These are phyloP conservation scores for Sebastes vulpes DNA, from an alignment of 2,797 vertebrate genomes.

Conservation along the genomic window DNA sequence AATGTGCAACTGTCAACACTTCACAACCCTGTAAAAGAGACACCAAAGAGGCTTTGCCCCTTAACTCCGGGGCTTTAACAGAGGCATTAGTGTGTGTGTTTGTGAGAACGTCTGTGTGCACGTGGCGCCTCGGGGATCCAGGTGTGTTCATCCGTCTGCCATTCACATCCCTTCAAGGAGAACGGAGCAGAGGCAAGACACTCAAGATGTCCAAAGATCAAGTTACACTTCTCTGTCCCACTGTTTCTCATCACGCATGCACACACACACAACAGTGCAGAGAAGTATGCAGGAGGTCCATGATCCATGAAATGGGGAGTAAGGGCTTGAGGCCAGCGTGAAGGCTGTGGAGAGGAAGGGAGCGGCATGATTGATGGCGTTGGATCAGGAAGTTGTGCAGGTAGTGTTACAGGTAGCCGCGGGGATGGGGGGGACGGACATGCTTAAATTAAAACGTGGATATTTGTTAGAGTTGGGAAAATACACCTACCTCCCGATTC, in stretches of 20 bases:
- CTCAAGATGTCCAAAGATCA: conserved; percentile 68
- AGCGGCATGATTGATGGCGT: conserved; percentile 75
- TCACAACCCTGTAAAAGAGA: conserved; percentile 54
- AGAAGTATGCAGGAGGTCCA: conserved; percentile 68
- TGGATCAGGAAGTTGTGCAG: conserved; percentile 61
- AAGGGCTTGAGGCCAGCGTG: conserved; percentile 69
- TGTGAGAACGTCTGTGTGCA: not conserved
- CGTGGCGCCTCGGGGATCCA: conserved; percentile 55
- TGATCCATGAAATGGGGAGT: conserved; percentile 85
- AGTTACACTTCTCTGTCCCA: conserved; percentile 58
- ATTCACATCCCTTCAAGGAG: conserved; percentile 65
- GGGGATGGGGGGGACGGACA: not conserved
- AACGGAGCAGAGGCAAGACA: conserved; percentile 51
- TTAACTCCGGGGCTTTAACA: conserved; percentile 41
- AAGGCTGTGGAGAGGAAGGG: conserved; percentile 58
- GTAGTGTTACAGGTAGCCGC: conserved; percentile 60
- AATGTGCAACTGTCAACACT: conserved; percentile 72
- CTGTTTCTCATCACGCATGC: conserved; percentile 47
- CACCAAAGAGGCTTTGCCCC: conserved; percentile 31
- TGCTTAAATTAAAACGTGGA: not conserved
- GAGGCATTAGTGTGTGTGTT: conserved; percentile 41
- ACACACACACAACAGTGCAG: conserved; percentile 13
- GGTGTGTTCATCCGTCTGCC: conserved; percentile 74
- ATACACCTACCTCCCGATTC: too few species aligned
- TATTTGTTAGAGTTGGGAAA: too few species aligned